phyloP scores from a whole-genome alignment of 2,888 invertebrate species.

The Drosophila cognata region DNA sequence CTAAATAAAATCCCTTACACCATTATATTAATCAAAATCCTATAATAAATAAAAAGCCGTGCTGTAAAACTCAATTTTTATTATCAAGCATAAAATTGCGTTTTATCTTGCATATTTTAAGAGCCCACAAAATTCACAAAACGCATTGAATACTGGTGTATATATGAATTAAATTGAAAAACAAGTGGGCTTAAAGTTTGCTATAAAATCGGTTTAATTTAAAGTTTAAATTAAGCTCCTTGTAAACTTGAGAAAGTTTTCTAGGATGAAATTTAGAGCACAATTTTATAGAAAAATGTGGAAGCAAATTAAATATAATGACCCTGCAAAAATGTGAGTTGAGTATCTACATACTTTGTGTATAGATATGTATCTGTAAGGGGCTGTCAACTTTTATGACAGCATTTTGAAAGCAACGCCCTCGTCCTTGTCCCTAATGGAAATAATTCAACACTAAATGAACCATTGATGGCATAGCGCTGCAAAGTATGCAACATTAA shows the following conservation, averaged over 20 bases:
- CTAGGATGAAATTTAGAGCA: slow-evolving; percentile 2
- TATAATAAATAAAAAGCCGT: neutral
- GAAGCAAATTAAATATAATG: slow-evolving; percentile 11
- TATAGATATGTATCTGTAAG: neutral
- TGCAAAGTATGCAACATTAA: slow-evolving; percentile 48
- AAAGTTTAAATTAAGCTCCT: slow-evolving; percentile 1
- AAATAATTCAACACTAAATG: slow-evolving; percentile 25
- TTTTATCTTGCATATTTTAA: neutral
- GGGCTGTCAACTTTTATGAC: slow-evolving; percentile 15
- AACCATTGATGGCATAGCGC: slow-evolving; percentile 25
- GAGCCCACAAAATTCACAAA: neutral
- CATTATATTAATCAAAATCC: neutral
- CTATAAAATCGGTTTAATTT: neutral
- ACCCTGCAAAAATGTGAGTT: neutral
- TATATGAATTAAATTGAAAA: neutral
- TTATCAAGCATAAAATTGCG: neutral
- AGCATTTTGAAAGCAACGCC: neutral
- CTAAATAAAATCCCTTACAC: neutral
- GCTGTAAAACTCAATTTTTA: neutral
- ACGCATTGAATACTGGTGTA: neutral
- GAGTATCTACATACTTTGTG: neutral
- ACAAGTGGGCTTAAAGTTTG: neutral
- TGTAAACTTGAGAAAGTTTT: slow-evolving; percentile 5
- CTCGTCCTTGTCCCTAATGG: neutral
- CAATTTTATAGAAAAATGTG: slow-evolving; percentile 8